A percentile compares a stretch with the other conserved stretches of the same genome.
Evolutionary conservation across 2,888 invertebrate species (phyloP).

Genomic region (Vanessa cardui): DNA sequence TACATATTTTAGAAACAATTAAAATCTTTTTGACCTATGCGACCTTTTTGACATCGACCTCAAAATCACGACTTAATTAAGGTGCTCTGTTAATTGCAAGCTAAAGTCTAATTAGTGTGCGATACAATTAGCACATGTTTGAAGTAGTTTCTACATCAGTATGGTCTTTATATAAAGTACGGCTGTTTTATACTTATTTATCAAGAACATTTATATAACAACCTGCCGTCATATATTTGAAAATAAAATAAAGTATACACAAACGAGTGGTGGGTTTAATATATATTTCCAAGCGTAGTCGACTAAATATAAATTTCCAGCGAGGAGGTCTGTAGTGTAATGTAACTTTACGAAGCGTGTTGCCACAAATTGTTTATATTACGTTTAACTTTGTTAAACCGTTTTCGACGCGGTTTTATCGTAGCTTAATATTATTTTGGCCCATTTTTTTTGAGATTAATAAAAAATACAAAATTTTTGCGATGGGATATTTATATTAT

Average conservation of each 20-base stretch:
- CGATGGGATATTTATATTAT: no score
- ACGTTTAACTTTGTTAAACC: slow-evolving; percentile 16
- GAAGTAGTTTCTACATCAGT: slow-evolving; percentile 8
- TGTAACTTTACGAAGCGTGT: slow-evolving; percentile 16
- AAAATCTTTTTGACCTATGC: neutral
- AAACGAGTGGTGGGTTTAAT: slow-evolving; percentile 7
- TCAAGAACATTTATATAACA: no score
- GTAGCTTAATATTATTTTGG: slow-evolving; percentile 1
- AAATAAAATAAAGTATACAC: neutral
- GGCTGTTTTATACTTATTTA: neutral
- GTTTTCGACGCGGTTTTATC: slow-evolving; percentile 13
- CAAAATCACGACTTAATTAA: slow-evolving; percentile 10
- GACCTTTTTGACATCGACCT: slow-evolving; percentile 9
- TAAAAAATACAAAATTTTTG: no score
- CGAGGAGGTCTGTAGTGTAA: slow-evolving; percentile 16
- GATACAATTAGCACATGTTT: slow-evolving; percentile 13
- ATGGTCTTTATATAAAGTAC: neutral
- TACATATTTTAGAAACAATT: neutral
- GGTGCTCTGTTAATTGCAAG: slow-evolving; percentile 15
- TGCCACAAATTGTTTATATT: slow-evolving; percentile 15
- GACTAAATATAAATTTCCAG: slow-evolving; percentile 10
- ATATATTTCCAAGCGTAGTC: slow-evolving; percentile 1
- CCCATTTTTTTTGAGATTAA: neutral
- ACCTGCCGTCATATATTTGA: neutral
- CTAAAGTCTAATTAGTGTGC: slow-evolving; percentile 18